Conservation (phyloP, 2,888 invertebrate genomes). For the Orthosia gracilis region DNA sequence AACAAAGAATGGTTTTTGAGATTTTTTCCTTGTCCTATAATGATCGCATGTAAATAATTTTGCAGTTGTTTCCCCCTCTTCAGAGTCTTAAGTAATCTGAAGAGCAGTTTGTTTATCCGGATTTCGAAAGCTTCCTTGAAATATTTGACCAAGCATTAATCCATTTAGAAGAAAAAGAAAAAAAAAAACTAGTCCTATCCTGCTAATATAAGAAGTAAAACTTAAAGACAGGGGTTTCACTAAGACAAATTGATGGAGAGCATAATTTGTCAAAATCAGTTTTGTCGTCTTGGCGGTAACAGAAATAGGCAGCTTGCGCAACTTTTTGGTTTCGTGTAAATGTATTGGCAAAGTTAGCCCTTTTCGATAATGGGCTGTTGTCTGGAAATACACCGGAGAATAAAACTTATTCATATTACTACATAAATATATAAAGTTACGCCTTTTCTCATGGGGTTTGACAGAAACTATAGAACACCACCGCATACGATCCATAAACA, state of each 20-base stretch:
- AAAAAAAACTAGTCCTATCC: conserved; percentile 19
- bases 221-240: conserved; percentile 27
- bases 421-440: no score
- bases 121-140: conserved; percentile 12
- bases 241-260: conserved; percentile 38
- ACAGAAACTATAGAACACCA: no score
- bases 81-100: conserved; percentile 13
- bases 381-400: conserved; percentile 22
- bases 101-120: conserved; percentile 13
- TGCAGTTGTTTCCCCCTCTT: background rate
- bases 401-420: background rate
- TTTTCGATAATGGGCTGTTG: conserved; percentile 1
- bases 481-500: no score
- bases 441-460: no score
- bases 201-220: conserved; percentile 25
- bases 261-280: conserved; percentile 48
- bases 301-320: conserved; percentile 29
- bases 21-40: conserved; percentile 24
- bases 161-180: conserved; percentile 30
- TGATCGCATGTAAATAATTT: conserved; percentile 36
- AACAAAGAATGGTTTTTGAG: background rate
- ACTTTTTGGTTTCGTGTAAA: conserved; percentile 19
- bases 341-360: conserved; percentile 3
- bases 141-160: conserved; percentile 7
- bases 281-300: conserved; percentile 8